These are phyloP conservation scores for Pantherophis alleghaniensis DNA, from an alignment of 2,797 vertebrate genomes.

Conservation along the genomic window DNA sequence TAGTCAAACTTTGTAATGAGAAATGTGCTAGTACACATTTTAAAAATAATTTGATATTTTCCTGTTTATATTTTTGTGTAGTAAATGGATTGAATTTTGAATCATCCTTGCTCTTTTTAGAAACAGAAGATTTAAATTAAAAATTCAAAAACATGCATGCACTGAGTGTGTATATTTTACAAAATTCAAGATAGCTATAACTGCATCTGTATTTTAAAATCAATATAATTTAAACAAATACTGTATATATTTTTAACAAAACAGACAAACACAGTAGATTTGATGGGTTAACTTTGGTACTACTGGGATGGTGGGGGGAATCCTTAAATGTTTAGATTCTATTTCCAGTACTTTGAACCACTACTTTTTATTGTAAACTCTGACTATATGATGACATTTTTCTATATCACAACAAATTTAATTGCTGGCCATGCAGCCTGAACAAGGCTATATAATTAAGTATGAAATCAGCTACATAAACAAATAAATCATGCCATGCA, in stretches of 20 bases:
- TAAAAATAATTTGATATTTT: constrained; percentile 43
- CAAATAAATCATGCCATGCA: not conserved
- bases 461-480: not conserved
- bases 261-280: not conserved
- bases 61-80: constrained; percentile 43
- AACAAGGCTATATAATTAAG: not conserved
- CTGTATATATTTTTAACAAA: not conserved
- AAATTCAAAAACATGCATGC: not conserved
- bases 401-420: not conserved
- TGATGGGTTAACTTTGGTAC: not conserved
- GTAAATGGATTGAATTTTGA: constrained; percentile 61
- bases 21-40: constrained; percentile 23
- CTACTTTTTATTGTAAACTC: not conserved
- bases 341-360: not conserved
- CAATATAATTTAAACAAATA: not conserved
- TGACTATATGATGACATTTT: not conserved
- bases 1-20: constrained; percentile 32
- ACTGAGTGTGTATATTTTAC: constrained; percentile 21
- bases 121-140: constrained; percentile 50
- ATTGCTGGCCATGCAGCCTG: not conserved
- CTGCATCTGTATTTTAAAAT: not conserved
- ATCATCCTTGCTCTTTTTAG: constrained; percentile 28
- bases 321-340: not conserved
- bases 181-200: not conserved
- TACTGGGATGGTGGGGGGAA: not conserved